These are phyloP conservation scores for Neolamprologus brichardi DNA, from an alignment of 2,113 vertebrate genomes.

Conservation along the genomic window DNA sequence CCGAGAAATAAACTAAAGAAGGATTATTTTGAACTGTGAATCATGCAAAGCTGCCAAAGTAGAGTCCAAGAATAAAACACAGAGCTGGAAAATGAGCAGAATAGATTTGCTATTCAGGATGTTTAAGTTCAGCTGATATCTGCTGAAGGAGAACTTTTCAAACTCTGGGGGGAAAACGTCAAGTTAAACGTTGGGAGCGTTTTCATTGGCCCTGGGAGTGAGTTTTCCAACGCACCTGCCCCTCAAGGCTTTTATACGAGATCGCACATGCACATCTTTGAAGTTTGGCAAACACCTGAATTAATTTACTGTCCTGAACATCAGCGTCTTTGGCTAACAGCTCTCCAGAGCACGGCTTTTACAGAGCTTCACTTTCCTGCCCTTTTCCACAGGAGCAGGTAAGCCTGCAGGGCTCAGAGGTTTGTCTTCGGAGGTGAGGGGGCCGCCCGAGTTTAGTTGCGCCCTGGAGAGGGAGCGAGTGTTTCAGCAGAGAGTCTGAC, in stretches of 20 bases:
- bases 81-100: background rate
- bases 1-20: background rate
- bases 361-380: background rate
- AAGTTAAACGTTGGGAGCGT: background rate
- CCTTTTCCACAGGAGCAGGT: background rate
- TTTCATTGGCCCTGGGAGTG: background rate
- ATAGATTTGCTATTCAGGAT: background rate
- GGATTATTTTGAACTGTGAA: background rate
- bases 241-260: background rate
- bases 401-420: background rate
- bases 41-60: background rate
- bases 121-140: background rate
- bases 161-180: background rate
- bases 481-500: slow-evolving; percentile 23
- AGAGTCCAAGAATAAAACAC: background rate
- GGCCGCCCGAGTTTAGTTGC: slow-evolving; percentile 29
- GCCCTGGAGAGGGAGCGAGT: slow-evolving; percentile 18
- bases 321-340: background rate
- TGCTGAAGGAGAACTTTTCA: background rate
- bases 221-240: background rate
- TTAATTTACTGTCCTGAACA: background rate
- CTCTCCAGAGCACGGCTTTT: background rate
- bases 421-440: background rate
- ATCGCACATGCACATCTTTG: background rate
- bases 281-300: background rate